Evolutionary conservation across 2,888 invertebrate genomes (phyloP), one percentile per base, ranked within the genome.

Genomic region (Trichopoda pennipes): DNA sequence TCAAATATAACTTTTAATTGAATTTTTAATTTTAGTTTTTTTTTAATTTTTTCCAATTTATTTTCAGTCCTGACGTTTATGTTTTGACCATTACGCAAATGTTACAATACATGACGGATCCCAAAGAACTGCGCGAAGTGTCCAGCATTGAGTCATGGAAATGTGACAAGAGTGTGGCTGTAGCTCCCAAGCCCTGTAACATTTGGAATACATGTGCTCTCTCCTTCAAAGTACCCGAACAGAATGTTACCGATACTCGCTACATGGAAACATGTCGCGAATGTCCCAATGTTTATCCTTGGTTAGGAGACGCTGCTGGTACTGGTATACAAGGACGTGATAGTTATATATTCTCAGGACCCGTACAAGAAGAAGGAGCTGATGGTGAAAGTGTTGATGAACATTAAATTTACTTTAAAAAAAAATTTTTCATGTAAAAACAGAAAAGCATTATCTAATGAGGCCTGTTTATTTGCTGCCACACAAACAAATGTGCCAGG

Each of bases 41-140:
- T 28, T 28, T 28, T 7, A 28, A 28, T 28, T 42, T 73, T 23
- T 80, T 44, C 69, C 28, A 85, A 47, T 85, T 76, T 51, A 3
- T 85, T 92, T 92, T 49, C 91, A 97, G 97, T 85, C 93, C 95
- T 68, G 97, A 97, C 89, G 96, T 97, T 10, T 96, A 95, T 93
- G 95, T 96, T 87, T 95, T 97, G 38, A 97, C 97, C 4, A 93
- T 94, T 38, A 97, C 97, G 0, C 97, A 97, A 92, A 95, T 95
- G n/a, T 91, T 98, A 77, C 95, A 96, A 51, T 98, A 97, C 95
- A 95, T 97, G 90, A 96, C 97, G 0, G 97, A 97, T 87, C 97
- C 97, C 0, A 94, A 94, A 87, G 92, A 95, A 1, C 89, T 93
- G 3, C 95, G 94, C 85, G 91, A 94, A 12, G 90, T 97, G 44